Conservation (phyloP, 2,797 vertebrate genomes). For the Eulemur coronatus region DNA sequence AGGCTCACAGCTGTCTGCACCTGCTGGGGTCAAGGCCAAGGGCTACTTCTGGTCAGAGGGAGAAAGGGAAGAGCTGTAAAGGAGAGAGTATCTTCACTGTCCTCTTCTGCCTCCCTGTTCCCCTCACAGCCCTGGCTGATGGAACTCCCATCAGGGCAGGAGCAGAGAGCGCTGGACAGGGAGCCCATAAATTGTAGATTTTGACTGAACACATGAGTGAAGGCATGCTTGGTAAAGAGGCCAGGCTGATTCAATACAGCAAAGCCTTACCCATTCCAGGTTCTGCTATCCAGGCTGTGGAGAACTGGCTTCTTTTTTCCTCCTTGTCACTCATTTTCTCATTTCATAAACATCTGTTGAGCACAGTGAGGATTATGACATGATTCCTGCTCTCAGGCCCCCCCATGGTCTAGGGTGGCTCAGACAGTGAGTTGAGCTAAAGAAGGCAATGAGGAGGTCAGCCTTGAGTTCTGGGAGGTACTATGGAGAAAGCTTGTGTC, state of each 20-base stretch:
- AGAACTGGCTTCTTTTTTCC: neutral
- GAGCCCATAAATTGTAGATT: neutral
- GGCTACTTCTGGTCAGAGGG: neutral
- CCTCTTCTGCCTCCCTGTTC: neutral
- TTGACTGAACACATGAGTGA: neutral
- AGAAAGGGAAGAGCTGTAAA: neutral
- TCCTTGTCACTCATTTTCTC: neutral
- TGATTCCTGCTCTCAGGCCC: neutral
- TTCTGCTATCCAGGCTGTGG: neutral
- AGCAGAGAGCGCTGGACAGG: neutral
- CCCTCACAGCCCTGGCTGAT: neutral
- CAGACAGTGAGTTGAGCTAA: neutral
- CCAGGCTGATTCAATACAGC: neutral
- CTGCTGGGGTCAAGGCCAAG: neutral
- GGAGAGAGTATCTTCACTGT: neutral
- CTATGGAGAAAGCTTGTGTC: neutral
- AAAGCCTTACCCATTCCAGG: neutral
- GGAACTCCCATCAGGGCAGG: neutral
- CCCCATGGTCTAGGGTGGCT: neutral
- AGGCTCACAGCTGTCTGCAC: neutral
- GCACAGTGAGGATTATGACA: neutral
- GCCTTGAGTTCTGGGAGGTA: neutral
- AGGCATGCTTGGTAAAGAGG: neutral
- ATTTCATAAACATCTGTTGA: neutral
- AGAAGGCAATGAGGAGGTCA: neutral